These are phyloP conservation scores for Trilocha varians DNA, from an alignment of 2,888 invertebrate genomes.

Conservation along the genomic window DNA sequence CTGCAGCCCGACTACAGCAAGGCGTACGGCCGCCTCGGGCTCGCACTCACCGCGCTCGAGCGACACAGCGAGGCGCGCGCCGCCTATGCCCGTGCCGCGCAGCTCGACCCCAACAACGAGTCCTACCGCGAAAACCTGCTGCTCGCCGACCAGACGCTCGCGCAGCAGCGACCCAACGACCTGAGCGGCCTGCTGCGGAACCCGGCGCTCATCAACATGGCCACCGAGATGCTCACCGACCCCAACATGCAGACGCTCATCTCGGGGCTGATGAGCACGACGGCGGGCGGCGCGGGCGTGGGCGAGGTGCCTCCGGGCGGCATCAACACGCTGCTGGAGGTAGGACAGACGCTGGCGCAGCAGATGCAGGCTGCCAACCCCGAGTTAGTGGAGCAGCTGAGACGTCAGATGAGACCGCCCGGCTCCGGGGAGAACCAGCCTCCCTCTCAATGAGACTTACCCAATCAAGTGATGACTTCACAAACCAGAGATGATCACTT, in stretches of 20 bases:
- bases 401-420: constrained; percentile 76
- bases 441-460: constrained; percentile 29
- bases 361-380: constrained; percentile 89
- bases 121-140: constrained; percentile 90
- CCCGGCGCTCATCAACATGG: constrained; percentile 88
- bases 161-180: constrained; percentile 70
- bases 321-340: constrained; percentile 66
- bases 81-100: constrained; percentile 89
- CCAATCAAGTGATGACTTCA: not conserved
- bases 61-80: constrained; percentile 87
- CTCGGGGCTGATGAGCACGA: constrained; percentile 69
- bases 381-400: constrained; percentile 84
- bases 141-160: constrained; percentile 81
- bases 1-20: constrained; percentile 95
- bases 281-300: constrained; percentile 35
- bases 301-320: constrained; percentile 74
- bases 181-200: constrained; percentile 81
- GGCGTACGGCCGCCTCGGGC: constrained; percentile 93
- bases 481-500: too few relatives aligned
- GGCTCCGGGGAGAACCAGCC: constrained; percentile 30
- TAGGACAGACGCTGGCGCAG: constrained; percentile 85
- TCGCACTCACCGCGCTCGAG: constrained; percentile 89
- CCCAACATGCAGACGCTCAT: constrained; percentile 87
- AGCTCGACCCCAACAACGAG: constrained; percentile 93
- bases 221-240: constrained; percentile 87